These are phyloP conservation scores for Peromyscus californicus DNA, from an alignment of 2,113 vertebrate genomes.

Conservation along the genomic window DNA sequence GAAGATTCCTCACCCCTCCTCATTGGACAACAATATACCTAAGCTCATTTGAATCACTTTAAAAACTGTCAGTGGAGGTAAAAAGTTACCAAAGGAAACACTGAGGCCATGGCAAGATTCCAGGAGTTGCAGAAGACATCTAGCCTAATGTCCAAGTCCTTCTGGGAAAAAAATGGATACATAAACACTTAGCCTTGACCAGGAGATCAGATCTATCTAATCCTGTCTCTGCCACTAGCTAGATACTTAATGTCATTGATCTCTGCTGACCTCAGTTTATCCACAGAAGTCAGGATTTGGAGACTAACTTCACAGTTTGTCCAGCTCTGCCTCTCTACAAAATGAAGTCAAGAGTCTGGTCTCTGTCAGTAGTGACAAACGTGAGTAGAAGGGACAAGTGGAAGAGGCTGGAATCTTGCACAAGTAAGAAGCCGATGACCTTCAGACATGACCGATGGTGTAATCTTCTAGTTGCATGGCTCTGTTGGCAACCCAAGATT, in stretches of 20 bases:
- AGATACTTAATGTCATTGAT: background rate
- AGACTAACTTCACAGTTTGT: background rate
- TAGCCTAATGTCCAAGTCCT: background rate
- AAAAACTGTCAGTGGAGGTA: background rate
- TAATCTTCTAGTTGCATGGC: background rate
- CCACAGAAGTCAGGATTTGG: background rate
- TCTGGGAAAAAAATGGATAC: background rate
- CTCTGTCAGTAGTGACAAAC: background rate
- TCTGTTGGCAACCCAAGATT: background rate
- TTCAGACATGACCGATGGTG: background rate
- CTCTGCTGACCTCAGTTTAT: conserved; percentile 18
- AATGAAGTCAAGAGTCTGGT: conserved; percentile 3
- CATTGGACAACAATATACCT: background rate
- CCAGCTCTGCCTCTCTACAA: background rate
- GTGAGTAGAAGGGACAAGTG: background rate
- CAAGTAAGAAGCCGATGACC: background rate
- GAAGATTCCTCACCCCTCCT: background rate
- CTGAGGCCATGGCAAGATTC: background rate
- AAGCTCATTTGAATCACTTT: background rate
- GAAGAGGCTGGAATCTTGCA: background rate
- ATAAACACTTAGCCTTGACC: background rate
- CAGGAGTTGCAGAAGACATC: background rate
- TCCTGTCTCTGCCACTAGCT: background rate
- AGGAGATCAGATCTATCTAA: background rate
- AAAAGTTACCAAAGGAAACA: background rate